A percentile compares a stretch with the other conserved stretches of the same genome.
Evolutionary conservation across 2,113 vertebrate species (phyloP).

Genomic region (Aphyosemion australe): DNA sequence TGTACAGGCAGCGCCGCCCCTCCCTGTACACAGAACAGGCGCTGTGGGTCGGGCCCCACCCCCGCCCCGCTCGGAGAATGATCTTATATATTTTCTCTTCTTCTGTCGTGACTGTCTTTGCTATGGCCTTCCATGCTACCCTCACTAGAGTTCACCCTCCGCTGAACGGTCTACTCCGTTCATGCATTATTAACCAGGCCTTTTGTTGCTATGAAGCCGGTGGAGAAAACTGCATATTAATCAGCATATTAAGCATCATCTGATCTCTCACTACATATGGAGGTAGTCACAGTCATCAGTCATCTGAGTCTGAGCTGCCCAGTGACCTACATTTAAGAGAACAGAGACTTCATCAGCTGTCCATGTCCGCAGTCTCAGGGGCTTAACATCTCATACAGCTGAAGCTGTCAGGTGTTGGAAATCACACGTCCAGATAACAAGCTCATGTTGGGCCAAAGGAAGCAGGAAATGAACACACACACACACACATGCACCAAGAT

Average conservation of each 20-base stretch:
- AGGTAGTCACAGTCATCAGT: slow-evolving; percentile 32
- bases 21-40: no score
- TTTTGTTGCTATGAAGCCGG: slow-evolving; percentile 19
- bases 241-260: slow-evolving; percentile 28
- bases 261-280: slow-evolving; percentile 52
- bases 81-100: not conserved
- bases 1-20: no score
- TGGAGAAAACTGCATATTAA: slow-evolving; percentile 36
- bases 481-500: no score
- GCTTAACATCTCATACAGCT: not conserved
- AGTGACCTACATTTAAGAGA: slow-evolving; percentile 55
- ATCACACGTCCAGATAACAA: not conserved
- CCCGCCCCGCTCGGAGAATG: no score
- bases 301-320: slow-evolving; percentile 22
- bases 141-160: slow-evolving; percentile 24
- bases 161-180: slow-evolving; percentile 6
- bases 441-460: no score
- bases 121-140: slow-evolving; percentile 1
- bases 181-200: slow-evolving; percentile 33
- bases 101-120: not conserved
- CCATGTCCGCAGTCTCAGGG: not conserved
- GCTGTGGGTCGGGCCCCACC: no score
- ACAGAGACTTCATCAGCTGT: slow-evolving; percentile 19
- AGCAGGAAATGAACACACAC: no score
- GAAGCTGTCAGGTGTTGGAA: not conserved